Base-by-base conservation (phyloP, 2,113 vertebrate species). In the Cichladusa arquata region DNA sequence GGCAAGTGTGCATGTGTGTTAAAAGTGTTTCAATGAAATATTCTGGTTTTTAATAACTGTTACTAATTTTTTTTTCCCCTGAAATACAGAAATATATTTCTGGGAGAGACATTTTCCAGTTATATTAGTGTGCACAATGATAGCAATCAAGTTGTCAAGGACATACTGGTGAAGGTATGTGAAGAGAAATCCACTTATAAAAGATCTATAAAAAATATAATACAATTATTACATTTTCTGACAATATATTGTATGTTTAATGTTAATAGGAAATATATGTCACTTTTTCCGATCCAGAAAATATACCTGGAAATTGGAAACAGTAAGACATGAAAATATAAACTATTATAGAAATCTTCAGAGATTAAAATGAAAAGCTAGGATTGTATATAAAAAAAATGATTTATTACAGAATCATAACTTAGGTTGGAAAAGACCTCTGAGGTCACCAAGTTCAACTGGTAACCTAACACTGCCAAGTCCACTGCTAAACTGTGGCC, bases 41-140 rank as follows among this genome's bases (percentile, higher is more conserved):
- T 65, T 71, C 12, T 81, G 14, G 0, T 11, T 36, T 83, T 60
- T 85, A 81, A 15, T 84, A 70, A 47, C 20, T 74, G 12, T 56
- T 81, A 36, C 19, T 95, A 76, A 94, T 42, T 31, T 69, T 71
- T 29, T 17, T 57, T 69, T 62, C 6, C 62, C 58, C 94, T 45
- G 40, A 26, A 94, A 95, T 96, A 92, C 97, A 99, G 99, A 83
- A 99, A 99, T 92, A 99, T 99, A 96, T 99, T 99, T 98, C 98
- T 99, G 24, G 99, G 99, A 20, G 99, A 99, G 96, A 99, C 99
- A 0, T 99, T 99, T 98, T 99, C 99, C 95, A 99, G 99, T 98
- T 99, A 99, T 80, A 99, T 99, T 92, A 99, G 99, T 7, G 99
- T 99, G 76, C 99, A 99, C 95, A 99, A 99, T 86, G 99, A 99